Evolutionary conservation across 2,888 invertebrate species (phyloP).

Genomic region (Pseudanteris insignis): DNA sequence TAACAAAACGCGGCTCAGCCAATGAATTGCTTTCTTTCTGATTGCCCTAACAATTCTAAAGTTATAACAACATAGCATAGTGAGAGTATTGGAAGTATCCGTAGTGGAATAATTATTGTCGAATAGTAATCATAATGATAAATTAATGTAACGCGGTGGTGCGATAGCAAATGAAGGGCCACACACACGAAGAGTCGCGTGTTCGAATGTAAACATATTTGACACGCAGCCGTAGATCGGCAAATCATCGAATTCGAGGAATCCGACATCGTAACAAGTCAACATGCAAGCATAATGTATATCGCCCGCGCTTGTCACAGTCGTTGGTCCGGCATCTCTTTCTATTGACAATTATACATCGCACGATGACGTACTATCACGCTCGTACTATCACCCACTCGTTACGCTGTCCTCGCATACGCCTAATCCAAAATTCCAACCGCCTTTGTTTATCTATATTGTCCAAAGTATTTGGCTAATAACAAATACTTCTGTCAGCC

Average conservation of each 20-base stretch:
- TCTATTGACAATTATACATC: conserved; percentile 47
- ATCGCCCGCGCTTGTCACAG: conserved; percentile 52
- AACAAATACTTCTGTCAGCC: conserved; percentile 25
- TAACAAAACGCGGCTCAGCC: no score
- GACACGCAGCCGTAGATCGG: conserved; percentile 60
- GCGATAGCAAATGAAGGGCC: conserved; percentile 41
- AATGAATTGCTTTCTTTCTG: no score
- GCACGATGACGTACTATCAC: conserved; percentile 37
- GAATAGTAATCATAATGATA: conserved; percentile 55
- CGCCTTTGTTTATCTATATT: conserved; percentile 25
- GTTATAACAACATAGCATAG: no score
- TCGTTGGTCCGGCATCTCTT: no score
- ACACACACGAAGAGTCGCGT: conserved; percentile 37
- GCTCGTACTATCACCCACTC: no score
- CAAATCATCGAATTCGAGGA: conserved; percentile 62
- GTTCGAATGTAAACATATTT: conserved; percentile 51
- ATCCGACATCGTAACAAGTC: conserved; percentile 65
- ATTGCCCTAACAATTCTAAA: no score
- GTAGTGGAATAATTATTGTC: conserved; percentile 43
- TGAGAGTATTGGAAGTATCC: no score
- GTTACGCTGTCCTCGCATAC: no score
- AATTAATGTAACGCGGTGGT: conserved; percentile 56
- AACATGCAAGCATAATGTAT: conserved; percentile 59
- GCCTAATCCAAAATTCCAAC: no score
- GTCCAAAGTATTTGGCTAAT: conserved; percentile 32